A percentile compares a stretch with the other conserved stretches of the same genome.
These are phyloP conservation scores for Actinostola sp. DNA, from an alignment of 92 coral and sea anemone genomes.

Conservation along the genomic window DNA sequence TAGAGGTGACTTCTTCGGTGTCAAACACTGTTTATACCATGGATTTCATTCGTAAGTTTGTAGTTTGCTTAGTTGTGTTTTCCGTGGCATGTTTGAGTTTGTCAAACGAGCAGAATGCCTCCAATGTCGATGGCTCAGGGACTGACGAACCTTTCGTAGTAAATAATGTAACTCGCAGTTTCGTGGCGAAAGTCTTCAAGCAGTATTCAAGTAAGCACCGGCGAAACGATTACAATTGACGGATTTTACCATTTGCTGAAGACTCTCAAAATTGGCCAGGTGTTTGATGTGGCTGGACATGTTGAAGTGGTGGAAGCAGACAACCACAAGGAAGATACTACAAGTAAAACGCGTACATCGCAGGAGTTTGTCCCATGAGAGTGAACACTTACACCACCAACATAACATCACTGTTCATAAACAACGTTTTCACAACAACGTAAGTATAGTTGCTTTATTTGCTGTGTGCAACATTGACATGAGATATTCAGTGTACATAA, in stretches of 20 bases:
- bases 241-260: conserved; percentile 38
- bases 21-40: conserved; percentile 4
- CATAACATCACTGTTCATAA: background rate
- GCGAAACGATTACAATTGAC: conserved; percentile 15
- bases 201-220: conserved; percentile 25
- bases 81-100: background rate
- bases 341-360: background rate
- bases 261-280: conserved; percentile 42
- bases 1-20: conserved; percentile 14
- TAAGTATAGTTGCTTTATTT: too few species aligned
- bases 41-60: background rate
- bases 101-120: background rate
- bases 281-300: conserved; percentile 8
- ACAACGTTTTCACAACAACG: conserved; percentile 4
- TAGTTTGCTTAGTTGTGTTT: background rate
- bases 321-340: background rate
- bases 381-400: too few species aligned
- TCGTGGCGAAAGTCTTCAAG: conserved; percentile 51
- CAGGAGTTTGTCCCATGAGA: too few species aligned
- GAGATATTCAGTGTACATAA: too few species aligned
- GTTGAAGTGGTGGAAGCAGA: background rate
- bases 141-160: conserved; percentile 11
- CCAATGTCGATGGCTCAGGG: background rate
- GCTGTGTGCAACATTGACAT: too few species aligned
- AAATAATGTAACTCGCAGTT: conserved; percentile 42